Conservation (phyloP, 2,113 vertebrate genomes). For the Charina bottae region DNA sequence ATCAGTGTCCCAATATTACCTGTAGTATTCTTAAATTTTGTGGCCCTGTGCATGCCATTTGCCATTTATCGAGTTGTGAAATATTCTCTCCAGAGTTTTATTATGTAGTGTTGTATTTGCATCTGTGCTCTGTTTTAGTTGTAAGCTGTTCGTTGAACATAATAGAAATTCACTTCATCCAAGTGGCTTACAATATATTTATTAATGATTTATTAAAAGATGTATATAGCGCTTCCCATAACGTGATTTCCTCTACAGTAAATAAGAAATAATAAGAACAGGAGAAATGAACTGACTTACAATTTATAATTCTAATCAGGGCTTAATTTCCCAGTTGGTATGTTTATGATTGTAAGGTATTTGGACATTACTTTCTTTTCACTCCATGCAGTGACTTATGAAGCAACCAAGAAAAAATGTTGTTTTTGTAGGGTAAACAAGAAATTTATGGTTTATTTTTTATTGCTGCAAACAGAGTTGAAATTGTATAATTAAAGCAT, state of each 20-base stretch:
- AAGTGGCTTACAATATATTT: background rate
- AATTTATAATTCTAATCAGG: background rate
- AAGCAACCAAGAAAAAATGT: background rate
- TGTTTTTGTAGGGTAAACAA: background rate
- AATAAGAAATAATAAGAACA: background rate
- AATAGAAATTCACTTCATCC: background rate
- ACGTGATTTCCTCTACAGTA: background rate
- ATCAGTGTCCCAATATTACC: background rate
- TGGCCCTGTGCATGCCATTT: background rate
- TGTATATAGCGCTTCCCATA: background rate
- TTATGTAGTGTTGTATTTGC: background rate
- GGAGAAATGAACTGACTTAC: background rate
- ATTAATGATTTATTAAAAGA: background rate
- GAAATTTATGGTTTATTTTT: too few relatives aligned
- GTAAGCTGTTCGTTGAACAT: background rate
- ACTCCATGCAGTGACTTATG: background rate
- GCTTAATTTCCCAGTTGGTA: background rate
- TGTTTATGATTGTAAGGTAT: background rate
- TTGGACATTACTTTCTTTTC: background rate
- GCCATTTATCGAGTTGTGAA: background rate
- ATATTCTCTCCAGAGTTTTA: background rate
- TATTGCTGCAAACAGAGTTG: too few relatives aligned
- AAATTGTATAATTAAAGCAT: too few relatives aligned
- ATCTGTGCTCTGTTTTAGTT: background rate
- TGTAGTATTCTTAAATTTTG: background rate